Conservation (phyloP, 2,113 vertebrate genomes). For the Oreamnos americanus region DNA sequence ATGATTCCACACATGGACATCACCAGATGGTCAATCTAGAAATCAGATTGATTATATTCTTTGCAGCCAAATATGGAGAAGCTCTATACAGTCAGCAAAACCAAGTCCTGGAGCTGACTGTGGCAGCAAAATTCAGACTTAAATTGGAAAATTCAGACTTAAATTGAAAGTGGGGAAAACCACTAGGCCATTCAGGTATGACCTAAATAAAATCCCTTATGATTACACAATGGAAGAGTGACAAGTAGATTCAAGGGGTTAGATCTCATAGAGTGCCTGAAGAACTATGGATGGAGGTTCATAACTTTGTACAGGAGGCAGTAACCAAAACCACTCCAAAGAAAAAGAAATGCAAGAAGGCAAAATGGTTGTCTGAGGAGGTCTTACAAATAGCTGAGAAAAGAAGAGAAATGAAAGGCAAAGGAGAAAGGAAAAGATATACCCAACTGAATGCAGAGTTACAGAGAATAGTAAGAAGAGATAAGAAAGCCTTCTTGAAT, state of each 20-base stretch:
- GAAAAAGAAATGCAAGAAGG: not conserved
- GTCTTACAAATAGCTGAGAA: not conserved
- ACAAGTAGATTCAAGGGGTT: not conserved
- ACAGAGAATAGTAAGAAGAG: not conserved
- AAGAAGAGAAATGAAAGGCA: not conserved
- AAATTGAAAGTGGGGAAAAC: not conserved
- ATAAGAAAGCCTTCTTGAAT: not conserved
- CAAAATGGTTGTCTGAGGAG: not conserved
- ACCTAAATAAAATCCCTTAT: not conserved
- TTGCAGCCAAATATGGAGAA: not conserved
- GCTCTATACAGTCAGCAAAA: not conserved
- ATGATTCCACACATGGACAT: not conserved
- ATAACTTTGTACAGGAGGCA: not conserved
- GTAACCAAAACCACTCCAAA: not conserved
- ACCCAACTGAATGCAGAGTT: not conserved
- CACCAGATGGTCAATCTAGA: not conserved
- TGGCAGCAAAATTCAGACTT: not conserved
- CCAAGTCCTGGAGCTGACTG: not conserved
- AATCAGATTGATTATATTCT: not conserved
- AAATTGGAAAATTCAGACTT: not conserved
- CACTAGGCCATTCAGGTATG: not conserved
- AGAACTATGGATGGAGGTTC: not conserved
- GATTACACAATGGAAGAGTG: not conserved
- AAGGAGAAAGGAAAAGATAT: not conserved
- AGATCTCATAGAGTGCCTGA: not conserved